Evolutionary conservation across 2,888 invertebrate species (phyloP), one percentile per base, ranked within the genome.

Genomic region (Chloromyia formosa): DNA sequence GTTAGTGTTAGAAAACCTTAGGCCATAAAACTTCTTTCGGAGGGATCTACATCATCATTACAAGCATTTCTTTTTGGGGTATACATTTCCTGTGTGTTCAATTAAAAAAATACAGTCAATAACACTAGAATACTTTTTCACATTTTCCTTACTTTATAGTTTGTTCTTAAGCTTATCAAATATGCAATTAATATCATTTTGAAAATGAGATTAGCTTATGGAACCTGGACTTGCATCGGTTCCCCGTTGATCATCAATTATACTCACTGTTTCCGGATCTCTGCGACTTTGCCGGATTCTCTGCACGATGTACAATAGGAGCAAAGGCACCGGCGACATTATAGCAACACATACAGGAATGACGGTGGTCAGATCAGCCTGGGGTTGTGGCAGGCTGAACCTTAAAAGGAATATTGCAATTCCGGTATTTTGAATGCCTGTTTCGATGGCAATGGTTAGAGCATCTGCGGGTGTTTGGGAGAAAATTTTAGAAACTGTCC

Each of bases 361-460:
- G 80, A 96, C 95, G 60, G 95, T 94, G 2, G 96, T 94, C 60
- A 97, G 87, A 86, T 97, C 96, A 0, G 93, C 94, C 78, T 93
- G 92, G 0, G 97, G 97, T 81, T 95, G 93, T 0, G 89, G 90
- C 75, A 97, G 87, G 2, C 94, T 91, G 81, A 94, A 91, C 74
- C 93, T 87, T 73, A 97, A 86, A 79, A 97, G 87, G 84, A 97
- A 94, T 80, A 97, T 96, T 0, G 96, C 90, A 77, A 97, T 92
- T 58, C 96, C 96, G 0, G 96, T 96, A 86, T 97, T 97, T 86
- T 97, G 96, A 73, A 97, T 91, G 69, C 97, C 96, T 3, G 95
- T 94, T 87, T 97, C 97, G 66, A 97, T 92, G 64, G 94, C 92
- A 80, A 97, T 96, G 4, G 97, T 95, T n/a, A 94, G 85, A 1